Percentiles rank a stretch among this genome's conserved stretches.
These are phyloP conservation scores for Archaeoteleia sp. DNA, from an alignment of 2,888 invertebrate species.

Conservation along the genomic window DNA sequence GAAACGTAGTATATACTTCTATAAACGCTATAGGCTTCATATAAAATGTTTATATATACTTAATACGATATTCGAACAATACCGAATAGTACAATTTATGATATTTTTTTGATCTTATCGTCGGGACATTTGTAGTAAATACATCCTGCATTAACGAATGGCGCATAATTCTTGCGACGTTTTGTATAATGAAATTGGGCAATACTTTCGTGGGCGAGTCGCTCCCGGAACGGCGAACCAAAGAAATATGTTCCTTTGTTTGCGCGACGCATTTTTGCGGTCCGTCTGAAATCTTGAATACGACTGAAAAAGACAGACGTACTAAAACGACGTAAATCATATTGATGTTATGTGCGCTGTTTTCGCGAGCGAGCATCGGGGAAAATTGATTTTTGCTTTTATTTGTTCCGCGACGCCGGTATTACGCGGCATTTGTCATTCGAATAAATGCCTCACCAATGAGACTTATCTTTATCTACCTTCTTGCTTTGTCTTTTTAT, in stretches of 20 bases:
- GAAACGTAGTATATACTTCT: too few relatives aligned
- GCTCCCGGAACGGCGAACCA: constrained; percentile 28
- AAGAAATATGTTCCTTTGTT: constrained; percentile 45
- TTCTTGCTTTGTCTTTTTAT: constrained; percentile 7
- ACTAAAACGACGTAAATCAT: constrained; percentile 36
- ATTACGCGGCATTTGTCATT: constrained; percentile 37
- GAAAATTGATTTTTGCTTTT: constrained; percentile 43
- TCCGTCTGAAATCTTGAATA: constrained; percentile 42
- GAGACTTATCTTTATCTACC: constrained; percentile 37
- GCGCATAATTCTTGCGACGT: constrained; percentile 47
- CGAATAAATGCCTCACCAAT: constrained; percentile 39
- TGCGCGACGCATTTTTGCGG: constrained; percentile 44
- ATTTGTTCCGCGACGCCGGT: constrained; percentile 22
- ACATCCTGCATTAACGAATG: constrained; percentile 51
- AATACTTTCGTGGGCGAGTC: constrained; percentile 43
- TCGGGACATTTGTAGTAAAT: constrained; percentile 43
- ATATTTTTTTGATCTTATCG: too few relatives aligned
- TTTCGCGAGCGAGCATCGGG: constrained; percentile 44
- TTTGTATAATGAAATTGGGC: constrained; percentile 44
- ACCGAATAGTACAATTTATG: too few relatives aligned
- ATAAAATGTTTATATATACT: too few relatives aligned
- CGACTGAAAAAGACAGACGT: constrained; percentile 30
- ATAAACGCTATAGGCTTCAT: too few relatives aligned
- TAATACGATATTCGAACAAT: too few relatives aligned
- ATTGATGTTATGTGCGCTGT: constrained; percentile 45